Evolutionary conservation across 2,113 vertebrate genomes (phyloP), one percentile per base, ranked within the genome.

Genomic region (Perca flavescens): DNA sequence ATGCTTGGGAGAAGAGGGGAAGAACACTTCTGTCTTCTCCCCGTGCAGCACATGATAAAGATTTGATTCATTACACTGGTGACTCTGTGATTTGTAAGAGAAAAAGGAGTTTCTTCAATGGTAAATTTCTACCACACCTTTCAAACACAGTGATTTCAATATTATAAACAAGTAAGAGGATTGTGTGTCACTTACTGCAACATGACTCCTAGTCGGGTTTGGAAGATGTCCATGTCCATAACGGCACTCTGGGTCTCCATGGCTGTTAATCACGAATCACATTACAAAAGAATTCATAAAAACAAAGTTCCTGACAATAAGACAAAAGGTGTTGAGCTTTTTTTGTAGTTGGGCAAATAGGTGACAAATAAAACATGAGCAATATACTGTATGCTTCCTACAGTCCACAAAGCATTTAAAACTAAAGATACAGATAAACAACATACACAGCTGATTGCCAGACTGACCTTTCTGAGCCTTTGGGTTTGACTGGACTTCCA

Each of bases 401-500:
- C 25, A 40, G 15, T n/a, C 15, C 9, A 67, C 7, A 50, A 17
- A 53, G 1, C 6, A 22, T 19, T 19, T 0, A 36, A 40, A 58
- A 47, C 76, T 25, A 28, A 49, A 49, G 71, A 47, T 50, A 1
- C 11, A 15, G 56, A 63, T 28, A 3, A 75, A 54, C 60, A 25
- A 12, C 47, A 47, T 3, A 1, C 17, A 11, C 17, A 49, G 57
- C 22, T 19, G n/a, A 19, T 34, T 15, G 43, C 13, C 28, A 58
- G 28, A 74, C 86, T 10, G 28, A 92, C 92, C 92, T 82, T 91
- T 99, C 86, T 99, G 96, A 84, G 97, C 97, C 89, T 97, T 99
- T 0, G 98, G 98, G 89, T 99, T 99, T 19, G 98, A 99, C 91
- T 99, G 98, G 61, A 99, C 97, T 85, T 99, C 98, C 88, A 99